phyloP scores from a whole-genome alignment of 2,797 vertebrate species.

The Ceryle rudis region DNA sequence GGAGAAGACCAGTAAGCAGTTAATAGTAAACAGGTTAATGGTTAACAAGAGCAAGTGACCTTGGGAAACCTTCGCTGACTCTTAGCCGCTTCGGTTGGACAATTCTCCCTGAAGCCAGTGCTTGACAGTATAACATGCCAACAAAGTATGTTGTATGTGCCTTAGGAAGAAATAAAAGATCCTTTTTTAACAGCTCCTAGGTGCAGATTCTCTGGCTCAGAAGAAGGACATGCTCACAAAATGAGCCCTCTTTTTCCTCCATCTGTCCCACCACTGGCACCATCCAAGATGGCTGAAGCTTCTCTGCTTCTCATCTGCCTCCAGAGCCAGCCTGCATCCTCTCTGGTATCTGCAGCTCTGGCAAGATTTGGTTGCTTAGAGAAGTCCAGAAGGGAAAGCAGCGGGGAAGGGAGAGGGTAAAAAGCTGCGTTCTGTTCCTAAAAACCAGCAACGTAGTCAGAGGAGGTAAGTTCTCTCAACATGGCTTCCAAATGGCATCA shows the following conservation, averaged over 20 bases:
- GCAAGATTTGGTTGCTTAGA: background rate
- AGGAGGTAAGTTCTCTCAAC: slow-evolving; percentile 42
- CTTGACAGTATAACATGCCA: background rate
- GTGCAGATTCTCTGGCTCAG: background rate
- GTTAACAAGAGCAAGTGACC: background rate
- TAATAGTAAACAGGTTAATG: background rate
- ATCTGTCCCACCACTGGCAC: background rate
- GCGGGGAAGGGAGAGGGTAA: slow-evolving; percentile 5
- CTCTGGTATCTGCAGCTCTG: background rate
- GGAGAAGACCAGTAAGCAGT: background rate
- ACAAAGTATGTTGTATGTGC: rapidly evolving
- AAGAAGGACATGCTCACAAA: background rate
- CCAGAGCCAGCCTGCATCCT: background rate
- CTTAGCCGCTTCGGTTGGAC: background rate
- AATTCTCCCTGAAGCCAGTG: background rate
- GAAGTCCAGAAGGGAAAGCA: background rate
- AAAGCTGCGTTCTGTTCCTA: background rate
- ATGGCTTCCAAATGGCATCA: slow-evolving; percentile 59
- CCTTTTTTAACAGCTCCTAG: background rate
- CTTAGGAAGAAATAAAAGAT: background rate
- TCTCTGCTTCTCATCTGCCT: background rate
- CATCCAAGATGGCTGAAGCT: background rate
- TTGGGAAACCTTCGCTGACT: background rate
- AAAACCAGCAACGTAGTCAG: background rate
- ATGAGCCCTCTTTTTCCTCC: background rate